phyloP scores from a whole-genome alignment of 2,797 vertebrate species.

The Sebastes iracundus region DNA sequence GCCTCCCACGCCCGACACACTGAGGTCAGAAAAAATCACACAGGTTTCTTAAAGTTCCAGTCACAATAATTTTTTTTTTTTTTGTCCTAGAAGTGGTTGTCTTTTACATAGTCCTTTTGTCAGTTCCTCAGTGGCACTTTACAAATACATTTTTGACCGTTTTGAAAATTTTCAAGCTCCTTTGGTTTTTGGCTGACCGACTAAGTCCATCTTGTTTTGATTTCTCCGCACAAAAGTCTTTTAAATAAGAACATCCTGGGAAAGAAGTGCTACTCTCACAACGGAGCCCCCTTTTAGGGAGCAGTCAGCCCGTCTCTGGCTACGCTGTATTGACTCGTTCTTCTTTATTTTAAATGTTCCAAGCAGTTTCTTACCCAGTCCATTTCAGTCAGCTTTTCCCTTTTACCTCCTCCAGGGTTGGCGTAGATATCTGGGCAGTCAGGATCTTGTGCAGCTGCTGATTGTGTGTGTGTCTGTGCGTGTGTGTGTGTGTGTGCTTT shows the following conservation, averaged over 20 bases:
- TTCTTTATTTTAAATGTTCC: conserved; percentile 39
- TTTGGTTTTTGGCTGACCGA: conserved; percentile 87
- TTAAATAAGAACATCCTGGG: conserved; percentile 72
- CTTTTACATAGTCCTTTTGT: conserved; percentile 67
- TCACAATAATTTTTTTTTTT: conserved; percentile 62
- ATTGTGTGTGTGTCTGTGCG: conserved; percentile 64
- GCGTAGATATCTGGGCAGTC: conserved; percentile 58
- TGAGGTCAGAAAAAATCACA: conserved; percentile 83
- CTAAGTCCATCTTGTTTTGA: conserved; percentile 74
- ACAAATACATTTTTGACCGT: conserved; percentile 76
- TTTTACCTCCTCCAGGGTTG: conserved; percentile 52
- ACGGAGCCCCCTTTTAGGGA: conserved; percentile 53
- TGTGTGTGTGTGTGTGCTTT: conserved; percentile 71
- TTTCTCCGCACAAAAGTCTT: conserved; percentile 70
- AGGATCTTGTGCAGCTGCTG: conserved; percentile 75
- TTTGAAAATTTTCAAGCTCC: conserved; percentile 82
- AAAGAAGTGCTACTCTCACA: conserved; percentile 70
- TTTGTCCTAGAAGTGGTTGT: conserved; percentile 60
- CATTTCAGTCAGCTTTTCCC: conserved; percentile 64
- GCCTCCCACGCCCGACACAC: conserved; percentile 71
- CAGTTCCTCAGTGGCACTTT: conserved; percentile 81
- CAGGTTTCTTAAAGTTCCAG: conserved; percentile 75
- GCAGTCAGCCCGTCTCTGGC: conserved; percentile 53
- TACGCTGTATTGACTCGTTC: conserved; percentile 36
- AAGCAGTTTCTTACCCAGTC: conserved; percentile 56